phyloP scores from a whole-genome alignment of 2,888 invertebrate genomes.

The Anaspis maculata region DNA sequence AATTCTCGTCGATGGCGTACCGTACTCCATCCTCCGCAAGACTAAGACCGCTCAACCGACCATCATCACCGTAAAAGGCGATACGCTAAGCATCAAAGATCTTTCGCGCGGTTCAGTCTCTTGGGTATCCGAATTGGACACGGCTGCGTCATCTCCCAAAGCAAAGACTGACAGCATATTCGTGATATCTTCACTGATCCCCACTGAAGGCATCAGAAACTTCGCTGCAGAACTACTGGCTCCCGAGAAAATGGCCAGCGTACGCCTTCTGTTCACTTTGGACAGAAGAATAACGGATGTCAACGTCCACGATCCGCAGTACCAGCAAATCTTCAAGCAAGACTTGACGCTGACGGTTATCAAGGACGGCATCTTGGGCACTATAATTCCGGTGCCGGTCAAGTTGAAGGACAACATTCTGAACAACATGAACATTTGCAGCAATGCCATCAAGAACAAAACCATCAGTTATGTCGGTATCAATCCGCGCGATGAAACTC shows the following conservation, averaged over 20 bases:
- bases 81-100: slow-evolving; percentile 32
- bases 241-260: slow-evolving; percentile 21
- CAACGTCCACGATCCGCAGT: slow-evolving; percentile 53
- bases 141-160: slow-evolving; percentile 18
- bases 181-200: slow-evolving; percentile 29
- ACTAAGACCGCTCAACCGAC: slow-evolving; percentile 20
- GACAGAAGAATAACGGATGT: slow-evolving; percentile 56
- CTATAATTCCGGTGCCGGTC: slow-evolving; percentile 28
- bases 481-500: slow-evolving; percentile 35
- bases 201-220: slow-evolving; percentile 34
- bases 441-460: slow-evolving; percentile 23
- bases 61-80: slow-evolving; percentile 28
- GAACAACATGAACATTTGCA: slow-evolving; percentile 15
- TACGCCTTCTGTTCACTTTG: slow-evolving; percentile 49
- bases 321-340: slow-evolving; percentile 55
- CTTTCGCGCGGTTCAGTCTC: slow-evolving; percentile 25
- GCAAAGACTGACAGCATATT: slow-evolving; percentile 23
- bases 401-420: slow-evolving; percentile 27
- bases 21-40: slow-evolving; percentile 33
- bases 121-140: slow-evolving; percentile 32
- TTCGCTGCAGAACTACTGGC: slow-evolving; percentile 29
- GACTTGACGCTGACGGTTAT: slow-evolving; percentile 74
- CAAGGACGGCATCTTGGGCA: slow-evolving; percentile 43
- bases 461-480: slow-evolving; percentile 33
- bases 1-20: slow-evolving; percentile 23